Evolutionary conservation across 2,888 invertebrate genomes (phyloP).

Genomic region (Eledona agricola): DNA sequence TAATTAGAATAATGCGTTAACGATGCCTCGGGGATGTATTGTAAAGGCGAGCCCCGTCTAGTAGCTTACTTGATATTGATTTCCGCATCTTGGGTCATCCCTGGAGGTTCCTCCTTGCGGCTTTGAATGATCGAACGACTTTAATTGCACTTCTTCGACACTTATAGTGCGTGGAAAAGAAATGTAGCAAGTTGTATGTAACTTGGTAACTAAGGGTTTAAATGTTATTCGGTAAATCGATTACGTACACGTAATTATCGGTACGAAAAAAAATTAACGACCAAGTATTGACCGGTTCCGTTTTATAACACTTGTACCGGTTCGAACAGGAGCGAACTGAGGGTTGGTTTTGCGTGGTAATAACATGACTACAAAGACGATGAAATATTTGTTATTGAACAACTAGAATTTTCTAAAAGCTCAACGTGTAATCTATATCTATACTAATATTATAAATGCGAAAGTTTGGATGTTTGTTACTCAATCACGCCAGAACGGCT

Average conservation of each 20-base stretch:
- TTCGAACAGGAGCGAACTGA: constrained; percentile 25
- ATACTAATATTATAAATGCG: too few species aligned
- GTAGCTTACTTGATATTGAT: constrained; percentile 46
- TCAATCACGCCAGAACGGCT: too few species aligned
- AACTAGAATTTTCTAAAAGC: too few species aligned
- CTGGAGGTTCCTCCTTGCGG: constrained; percentile 42
- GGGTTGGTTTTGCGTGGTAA: too few species aligned
- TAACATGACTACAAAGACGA: too few species aligned
- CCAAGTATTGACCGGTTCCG: constrained; percentile 25
- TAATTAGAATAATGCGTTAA: constrained; percentile 13
- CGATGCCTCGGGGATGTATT: constrained; percentile 6
- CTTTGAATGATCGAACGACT: constrained; percentile 42
- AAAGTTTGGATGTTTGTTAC: too few species aligned
- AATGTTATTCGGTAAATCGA: constrained; percentile 27
- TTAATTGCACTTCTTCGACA: constrained; percentile 41
- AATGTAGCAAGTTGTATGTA: constrained; percentile 28
- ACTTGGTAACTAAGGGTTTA: constrained; percentile 25
- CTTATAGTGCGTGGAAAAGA: constrained; percentile 9
- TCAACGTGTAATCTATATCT: too few species aligned
- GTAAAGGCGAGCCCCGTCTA: constrained; percentile 23
- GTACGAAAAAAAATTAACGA: constrained; percentile 5
- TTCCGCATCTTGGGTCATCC: constrained; percentile 47
- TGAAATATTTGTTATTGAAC: too few species aligned
- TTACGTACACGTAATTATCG: constrained; percentile 24
- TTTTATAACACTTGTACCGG: constrained; percentile 16